Evolutionary conservation across 1,140 invertebrate genomes (phyloP).

Genomic region (Sinonovacula constricta): DNA sequence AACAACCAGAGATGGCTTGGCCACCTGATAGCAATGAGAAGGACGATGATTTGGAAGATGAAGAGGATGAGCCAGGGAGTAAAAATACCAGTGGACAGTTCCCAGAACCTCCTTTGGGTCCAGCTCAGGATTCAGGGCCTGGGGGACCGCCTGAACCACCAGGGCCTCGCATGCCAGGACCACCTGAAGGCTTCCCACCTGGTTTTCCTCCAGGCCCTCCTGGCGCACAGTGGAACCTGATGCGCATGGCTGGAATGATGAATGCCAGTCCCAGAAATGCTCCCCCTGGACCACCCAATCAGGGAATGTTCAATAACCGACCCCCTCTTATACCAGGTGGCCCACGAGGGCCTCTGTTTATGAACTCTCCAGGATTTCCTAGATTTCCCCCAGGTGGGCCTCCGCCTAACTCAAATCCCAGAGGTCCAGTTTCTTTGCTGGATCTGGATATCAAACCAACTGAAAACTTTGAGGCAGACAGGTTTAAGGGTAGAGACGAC

Average conservation of each 20-base stretch:
- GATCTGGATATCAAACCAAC: conserved; percentile 48
- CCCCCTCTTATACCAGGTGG: too few relatives aligned
- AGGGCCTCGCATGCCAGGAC: conserved; percentile 24
- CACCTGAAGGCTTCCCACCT: conserved; percentile 19
- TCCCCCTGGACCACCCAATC: neutral
- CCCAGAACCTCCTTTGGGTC: conserved; percentile 1
- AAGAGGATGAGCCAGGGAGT: conserved; percentile 28
- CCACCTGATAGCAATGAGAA: conserved; percentile 46
- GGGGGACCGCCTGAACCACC: conserved; percentile 25
- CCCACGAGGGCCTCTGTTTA: conserved; percentile 37
- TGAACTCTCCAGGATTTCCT: conserved; percentile 35
- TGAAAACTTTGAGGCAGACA: conserved; percentile 44
- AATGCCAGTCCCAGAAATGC: neutral
- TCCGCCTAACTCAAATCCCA: conserved; percentile 12
- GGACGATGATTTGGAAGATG: conserved; percentile 46
- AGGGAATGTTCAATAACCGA: neutral
- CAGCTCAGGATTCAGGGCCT: neutral
- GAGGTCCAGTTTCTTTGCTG: conserved; percentile 48
- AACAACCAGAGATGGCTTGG: conserved; percentile 47
- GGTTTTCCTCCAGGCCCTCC: conserved; percentile 32
- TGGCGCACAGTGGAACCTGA: conserved; percentile 14
- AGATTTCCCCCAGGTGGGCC: conserved; percentile 21
- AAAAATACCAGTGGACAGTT: conserved; percentile 21
- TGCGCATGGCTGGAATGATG: conserved; percentile 23
- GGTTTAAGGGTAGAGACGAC: conserved; percentile 21